Percentiles rank a stretch among this genome's conserved stretches.
Evolutionary conservation across 2,797 vertebrate species (phyloP).

Genomic region (Salmo trutta): DNA sequence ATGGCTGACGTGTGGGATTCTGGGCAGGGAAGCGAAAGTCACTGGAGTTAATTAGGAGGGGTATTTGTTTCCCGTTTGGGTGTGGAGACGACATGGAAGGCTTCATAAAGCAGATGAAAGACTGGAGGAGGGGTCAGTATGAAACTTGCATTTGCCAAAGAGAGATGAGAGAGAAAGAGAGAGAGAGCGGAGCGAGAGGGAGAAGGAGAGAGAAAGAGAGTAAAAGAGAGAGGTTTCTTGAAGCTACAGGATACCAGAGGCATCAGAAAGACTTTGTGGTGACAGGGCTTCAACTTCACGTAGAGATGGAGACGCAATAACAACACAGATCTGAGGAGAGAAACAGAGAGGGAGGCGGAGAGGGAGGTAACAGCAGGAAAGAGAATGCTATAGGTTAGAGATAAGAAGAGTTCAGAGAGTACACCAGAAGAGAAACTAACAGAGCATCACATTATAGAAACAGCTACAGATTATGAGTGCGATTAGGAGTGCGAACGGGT

Average conservation of each 20-base stretch:
- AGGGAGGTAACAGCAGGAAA: neutral
- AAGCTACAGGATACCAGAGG: constrained; percentile 12
- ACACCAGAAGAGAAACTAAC: neutral
- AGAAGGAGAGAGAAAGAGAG: neutral
- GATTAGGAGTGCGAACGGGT: neutral
- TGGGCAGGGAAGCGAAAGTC: constrained; percentile 31
- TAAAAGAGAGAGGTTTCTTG: constrained; percentile 1
- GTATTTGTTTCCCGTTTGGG: constrained; percentile 43
- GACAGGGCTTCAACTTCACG: constrained; percentile 24
- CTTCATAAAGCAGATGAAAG: constrained; percentile 20
- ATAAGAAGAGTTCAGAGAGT: neutral
- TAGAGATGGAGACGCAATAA: constrained; percentile 18
- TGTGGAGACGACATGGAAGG: constrained; percentile 33
- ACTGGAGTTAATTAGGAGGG: constrained; percentile 55
- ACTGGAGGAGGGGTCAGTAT: constrained; percentile 3
- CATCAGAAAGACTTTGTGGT: constrained; percentile 18
- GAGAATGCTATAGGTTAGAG: neutral
- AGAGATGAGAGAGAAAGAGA: neutral
- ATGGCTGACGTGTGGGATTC: constrained; percentile 15
- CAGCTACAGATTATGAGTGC: neutral
- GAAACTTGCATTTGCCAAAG: neutral
- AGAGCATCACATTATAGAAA: neutral
- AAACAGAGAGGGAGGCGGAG: neutral
- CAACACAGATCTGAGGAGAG: constrained; percentile 4
- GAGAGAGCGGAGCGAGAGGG: neutral